A percentile compares a stretch with the other conserved stretches of the same genome.
Evolutionary conservation across 92 coral and sea anemone species (phyloP).

Genomic region (Meandrina meandrites): DNA sequence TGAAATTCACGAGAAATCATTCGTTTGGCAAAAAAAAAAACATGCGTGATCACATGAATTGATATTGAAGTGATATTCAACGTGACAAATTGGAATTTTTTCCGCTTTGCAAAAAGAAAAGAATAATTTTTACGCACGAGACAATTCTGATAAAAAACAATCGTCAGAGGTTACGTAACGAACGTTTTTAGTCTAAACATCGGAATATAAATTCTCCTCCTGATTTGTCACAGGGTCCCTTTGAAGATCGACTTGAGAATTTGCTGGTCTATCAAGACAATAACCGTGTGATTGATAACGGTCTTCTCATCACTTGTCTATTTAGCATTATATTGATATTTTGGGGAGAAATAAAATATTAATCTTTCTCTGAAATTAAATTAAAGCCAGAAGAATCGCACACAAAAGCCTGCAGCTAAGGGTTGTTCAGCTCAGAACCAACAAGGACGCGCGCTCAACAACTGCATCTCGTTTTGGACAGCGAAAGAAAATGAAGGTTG

Average conservation of each 20-base stretch:
- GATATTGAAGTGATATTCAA: neutral
- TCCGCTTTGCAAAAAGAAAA: neutral
- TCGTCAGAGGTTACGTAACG: neutral
- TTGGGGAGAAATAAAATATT: neutral
- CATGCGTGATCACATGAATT: neutral
- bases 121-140: neutral
- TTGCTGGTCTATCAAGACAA: neutral
- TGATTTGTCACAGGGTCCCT: neutral
- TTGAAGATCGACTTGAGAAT: neutral
- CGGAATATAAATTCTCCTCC: neutral
- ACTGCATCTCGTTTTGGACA: neutral
- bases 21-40: no score
- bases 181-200: neutral
- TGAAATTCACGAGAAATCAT: neutral
- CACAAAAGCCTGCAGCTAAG: neutral
- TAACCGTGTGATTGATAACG: neutral
- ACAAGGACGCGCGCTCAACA: neutral
- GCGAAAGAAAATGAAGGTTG: constrained; percentile 4
- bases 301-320: neutral
- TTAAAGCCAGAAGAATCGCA: neutral
- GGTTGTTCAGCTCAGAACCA: neutral
- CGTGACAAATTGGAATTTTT: neutral
- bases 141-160: neutral
- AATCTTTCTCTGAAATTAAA: neutral
- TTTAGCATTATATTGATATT: neutral